Conservation (phyloP, 2,797 vertebrate genomes). For the Callimico goeldii region DNA sequence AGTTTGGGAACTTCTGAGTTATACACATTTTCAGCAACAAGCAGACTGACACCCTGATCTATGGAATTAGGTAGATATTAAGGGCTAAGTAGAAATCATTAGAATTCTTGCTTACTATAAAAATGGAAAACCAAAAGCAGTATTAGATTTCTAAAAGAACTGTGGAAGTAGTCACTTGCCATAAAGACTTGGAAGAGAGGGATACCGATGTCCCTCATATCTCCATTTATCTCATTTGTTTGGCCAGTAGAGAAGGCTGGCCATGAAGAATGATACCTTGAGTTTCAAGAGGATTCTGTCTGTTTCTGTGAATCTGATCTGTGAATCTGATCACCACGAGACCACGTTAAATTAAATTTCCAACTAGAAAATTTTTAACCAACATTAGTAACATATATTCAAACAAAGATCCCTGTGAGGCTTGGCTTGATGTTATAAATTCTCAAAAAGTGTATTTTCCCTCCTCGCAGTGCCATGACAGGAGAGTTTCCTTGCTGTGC, state of each 20-base stretch:
- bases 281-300: neutral
- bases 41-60: neutral
- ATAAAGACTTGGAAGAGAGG: neutral
- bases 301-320: neutral
- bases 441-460: neutral
- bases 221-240: neutral
- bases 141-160: neutral
- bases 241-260: neutral
- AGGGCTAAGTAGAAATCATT: neutral
- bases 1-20: neutral
- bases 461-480: neutral
- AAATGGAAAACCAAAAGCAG: conserved; percentile 1
- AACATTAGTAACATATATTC: neutral
- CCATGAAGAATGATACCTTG: neutral
- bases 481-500: neutral
- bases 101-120: neutral
- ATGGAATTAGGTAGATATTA: neutral
- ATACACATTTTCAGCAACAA: neutral
- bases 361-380: neutral
- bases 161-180: neutral
- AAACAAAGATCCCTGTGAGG: neutral
- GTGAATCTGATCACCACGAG: neutral
- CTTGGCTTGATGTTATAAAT: neutral
- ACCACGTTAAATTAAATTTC: neutral
- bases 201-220: neutral